A percentile compares a stretch with the other conserved stretches of the same genome.
Evolutionary conservation across 2,797 vertebrate genomes (phyloP).

Genomic region (Tenualosa ilisha): DNA sequence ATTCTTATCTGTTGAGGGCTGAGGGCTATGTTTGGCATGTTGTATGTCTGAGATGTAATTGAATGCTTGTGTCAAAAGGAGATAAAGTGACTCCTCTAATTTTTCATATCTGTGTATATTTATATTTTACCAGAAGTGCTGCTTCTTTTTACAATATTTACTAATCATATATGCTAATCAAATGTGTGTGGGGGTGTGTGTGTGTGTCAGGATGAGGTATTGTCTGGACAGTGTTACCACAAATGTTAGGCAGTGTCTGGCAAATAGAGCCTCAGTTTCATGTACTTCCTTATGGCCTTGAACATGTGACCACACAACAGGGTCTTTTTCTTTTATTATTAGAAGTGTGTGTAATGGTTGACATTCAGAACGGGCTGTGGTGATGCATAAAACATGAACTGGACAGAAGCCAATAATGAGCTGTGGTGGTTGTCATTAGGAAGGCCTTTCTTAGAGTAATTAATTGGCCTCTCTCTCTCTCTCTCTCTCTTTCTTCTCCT

Average conservation of each 20-base stretch:
- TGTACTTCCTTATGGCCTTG: slow-evolving; percentile 14
- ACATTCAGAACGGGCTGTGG: slow-evolving; percentile 40
- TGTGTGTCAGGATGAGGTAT: neutral
- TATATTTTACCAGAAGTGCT: too few relatives aligned
- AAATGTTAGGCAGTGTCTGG: neutral
- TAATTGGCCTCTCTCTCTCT: neutral
- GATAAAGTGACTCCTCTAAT: neutral
- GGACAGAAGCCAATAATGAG: slow-evolving; percentile 34
- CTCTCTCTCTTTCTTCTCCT: neutral
- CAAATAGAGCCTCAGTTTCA: neutral
- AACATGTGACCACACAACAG: slow-evolving; percentile 31
- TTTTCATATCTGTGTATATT: neutral
- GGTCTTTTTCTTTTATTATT: neutral
- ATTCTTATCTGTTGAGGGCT: too few relatives aligned
- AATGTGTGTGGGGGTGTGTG: neutral
- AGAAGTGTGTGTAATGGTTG: neutral
- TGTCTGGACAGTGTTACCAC: neutral
- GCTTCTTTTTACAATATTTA: too few relatives aligned
- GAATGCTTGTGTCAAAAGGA: too few relatives aligned
- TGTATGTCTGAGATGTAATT: too few relatives aligned
- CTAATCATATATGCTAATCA: neutral
- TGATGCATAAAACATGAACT: slow-evolving; percentile 41
- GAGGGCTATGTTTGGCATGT: too few relatives aligned
- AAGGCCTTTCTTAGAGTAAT: neutral
- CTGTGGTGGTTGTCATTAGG: slow-evolving; percentile 29